Conservation (phyloP, 2,797 vertebrate genomes). For the Sarcoramphus papa region DNA sequence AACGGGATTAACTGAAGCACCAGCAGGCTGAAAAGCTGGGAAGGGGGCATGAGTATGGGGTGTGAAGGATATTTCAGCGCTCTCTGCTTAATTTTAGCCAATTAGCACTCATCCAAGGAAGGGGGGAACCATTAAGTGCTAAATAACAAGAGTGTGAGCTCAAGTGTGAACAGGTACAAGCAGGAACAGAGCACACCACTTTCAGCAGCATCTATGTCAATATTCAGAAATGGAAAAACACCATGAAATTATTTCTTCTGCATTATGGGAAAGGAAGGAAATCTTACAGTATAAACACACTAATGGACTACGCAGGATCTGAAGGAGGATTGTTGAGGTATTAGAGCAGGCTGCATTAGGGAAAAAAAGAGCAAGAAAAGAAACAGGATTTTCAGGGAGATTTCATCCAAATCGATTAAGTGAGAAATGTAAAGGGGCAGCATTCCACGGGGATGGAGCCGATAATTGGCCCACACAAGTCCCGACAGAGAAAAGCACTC, state of each 20-base stretch:
- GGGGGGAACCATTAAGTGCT: neutral
- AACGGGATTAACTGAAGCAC: neutral
- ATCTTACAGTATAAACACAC: slow-evolving; percentile 20
- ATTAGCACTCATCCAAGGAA: slow-evolving; percentile 34
- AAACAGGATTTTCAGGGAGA: slow-evolving; percentile 44
- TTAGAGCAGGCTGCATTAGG: slow-evolving; percentile 28
- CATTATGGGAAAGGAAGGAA: neutral
- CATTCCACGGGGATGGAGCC: neutral
- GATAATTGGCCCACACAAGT: neutral
- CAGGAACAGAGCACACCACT: neutral
- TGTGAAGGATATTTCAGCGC: slow-evolving; percentile 2
- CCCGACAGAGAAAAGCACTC: slow-evolving; percentile 51
- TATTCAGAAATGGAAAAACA: slow-evolving; percentile 35
- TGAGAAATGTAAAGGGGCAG: slow-evolving; percentile 30
- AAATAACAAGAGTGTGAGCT: slow-evolving; percentile 20
- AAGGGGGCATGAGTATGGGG: neutral
- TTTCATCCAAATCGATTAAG: slow-evolving; percentile 51
- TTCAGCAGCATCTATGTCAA: slow-evolving; percentile 12
- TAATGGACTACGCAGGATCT: slow-evolving; percentile 39
- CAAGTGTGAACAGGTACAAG: slow-evolving; percentile 34
- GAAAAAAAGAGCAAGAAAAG: neutral
- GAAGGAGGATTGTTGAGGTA: slow-evolving; percentile 22
- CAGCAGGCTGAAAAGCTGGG: neutral
- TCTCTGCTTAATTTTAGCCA: slow-evolving; percentile 10
- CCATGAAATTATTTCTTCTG: slow-evolving; percentile 16